Conservation (phyloP, 2,797 vertebrate genomes). For the Cryptoblepharus egeriae region DNA sequence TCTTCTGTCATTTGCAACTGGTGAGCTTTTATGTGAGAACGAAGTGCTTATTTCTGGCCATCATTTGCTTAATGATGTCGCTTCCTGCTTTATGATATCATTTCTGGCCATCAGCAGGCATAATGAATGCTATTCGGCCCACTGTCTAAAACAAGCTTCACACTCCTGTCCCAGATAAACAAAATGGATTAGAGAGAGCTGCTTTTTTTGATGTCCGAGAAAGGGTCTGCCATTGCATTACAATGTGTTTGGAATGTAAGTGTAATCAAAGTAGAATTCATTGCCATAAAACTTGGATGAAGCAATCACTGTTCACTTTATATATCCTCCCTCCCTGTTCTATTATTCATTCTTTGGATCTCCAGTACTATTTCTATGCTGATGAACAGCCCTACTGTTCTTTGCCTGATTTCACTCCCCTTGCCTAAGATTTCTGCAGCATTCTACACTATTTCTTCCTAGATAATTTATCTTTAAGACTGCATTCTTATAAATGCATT, state of each 20-base stretch:
- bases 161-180: too few species aligned
- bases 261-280: slow-evolving; percentile 5
- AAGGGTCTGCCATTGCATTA: not conserved
- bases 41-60: too few species aligned
- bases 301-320: not conserved
- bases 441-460: too few species aligned
- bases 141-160: too few species aligned
- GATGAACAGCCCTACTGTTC: not conserved
- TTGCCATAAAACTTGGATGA: slow-evolving; percentile 15
- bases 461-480: not conserved
- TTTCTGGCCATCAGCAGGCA: too few species aligned
- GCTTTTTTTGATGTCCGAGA: not conserved
- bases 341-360: slow-evolving; percentile 18
- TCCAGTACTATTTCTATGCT: not conserved
- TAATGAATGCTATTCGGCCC: too few species aligned
- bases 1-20: too few species aligned
- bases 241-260: not conserved
- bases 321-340: not conserved
- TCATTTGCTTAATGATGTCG: too few species aligned
- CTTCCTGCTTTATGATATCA: too few species aligned
- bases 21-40: too few species aligned
- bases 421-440: not conserved
- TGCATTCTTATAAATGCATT: not conserved
- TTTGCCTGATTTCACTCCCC: not conserved
- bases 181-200: not conserved